Base-by-base conservation (phyloP, 92 coral and sea anemone genomes). In the Micromussa lordhowensis region DNA sequence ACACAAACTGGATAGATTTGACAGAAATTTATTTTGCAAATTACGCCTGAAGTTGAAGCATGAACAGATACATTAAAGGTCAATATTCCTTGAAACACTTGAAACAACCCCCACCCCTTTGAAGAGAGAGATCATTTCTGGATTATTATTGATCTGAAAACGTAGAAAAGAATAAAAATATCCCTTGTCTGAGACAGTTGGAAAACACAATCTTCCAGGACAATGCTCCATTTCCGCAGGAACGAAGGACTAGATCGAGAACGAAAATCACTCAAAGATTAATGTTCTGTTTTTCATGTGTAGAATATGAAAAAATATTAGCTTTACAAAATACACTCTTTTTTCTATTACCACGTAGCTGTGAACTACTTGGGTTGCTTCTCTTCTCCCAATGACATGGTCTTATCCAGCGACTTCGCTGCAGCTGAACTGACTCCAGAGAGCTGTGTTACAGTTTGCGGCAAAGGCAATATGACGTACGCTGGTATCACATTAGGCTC, bases 381-480 rank as follows among this genome's bases (percentile, higher is more conserved):
- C 59, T 53, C 34, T 17, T 81, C 88, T 31, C 53, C 78, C 12
- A 69, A 77, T 11, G 90, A 79, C n/a, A 87, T 83, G 66, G 18
- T 59, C 57, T 40, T 28, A 26, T 79, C 86, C 28, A 29, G 63
- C 81, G 83, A 81, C 76, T 72, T 72, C 54, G 63, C n/a, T 70
- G 85, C 86, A 19, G 30, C 22, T 31, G 31, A 63, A 3, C 71
- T 83, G 68, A 87, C 94, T 29, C 86, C 85, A 40, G 93, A 92
- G 83, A 78, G 57, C 44, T 94, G 94, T 70, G 92, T 94, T 75
- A 94, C 93, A 26, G 81, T 82, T 36, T 94, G 97, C 31, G 95
- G 87, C 54, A 79, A 92, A 34, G 21, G 36, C 49, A 74, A 77
- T 68, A 82, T 64, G 57, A 83, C 40, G 17, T 92, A 92, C 75